phyloP scores from a whole-genome alignment of 2,797 vertebrate genomes.

The Linurgus olivaceus region DNA sequence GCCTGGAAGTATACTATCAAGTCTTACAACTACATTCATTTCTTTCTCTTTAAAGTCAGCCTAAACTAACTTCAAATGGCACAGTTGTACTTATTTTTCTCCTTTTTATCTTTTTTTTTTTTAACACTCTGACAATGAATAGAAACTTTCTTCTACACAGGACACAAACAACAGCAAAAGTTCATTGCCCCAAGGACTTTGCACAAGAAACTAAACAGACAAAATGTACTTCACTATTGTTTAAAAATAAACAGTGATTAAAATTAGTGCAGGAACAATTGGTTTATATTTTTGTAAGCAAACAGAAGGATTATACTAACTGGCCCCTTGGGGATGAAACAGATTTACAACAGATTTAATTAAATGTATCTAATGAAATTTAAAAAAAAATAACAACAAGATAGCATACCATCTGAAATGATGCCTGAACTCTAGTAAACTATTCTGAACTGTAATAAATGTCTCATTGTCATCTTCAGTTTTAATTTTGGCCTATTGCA shows the following conservation, averaged over 20 bases:
- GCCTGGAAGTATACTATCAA: not conserved
- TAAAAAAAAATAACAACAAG: conserved; percentile 35
- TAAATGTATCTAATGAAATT: conserved; percentile 60
- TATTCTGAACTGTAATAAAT: not conserved
- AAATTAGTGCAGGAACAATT: conserved; percentile 45
- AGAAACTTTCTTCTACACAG: not conserved
- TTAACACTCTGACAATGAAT: not conserved
- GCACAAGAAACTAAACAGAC: not conserved
- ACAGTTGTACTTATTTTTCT: not conserved
- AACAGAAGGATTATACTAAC: conserved; percentile 61
- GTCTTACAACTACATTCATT: not conserved
- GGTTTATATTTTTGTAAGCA: conserved; percentile 31
- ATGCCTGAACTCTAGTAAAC: not conserved
- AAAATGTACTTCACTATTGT: not conserved
- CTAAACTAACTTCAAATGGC: not conserved
- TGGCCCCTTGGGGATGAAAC: not conserved
- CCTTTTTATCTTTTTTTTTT: not conserved
- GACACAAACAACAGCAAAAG: not conserved
- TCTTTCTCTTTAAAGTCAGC: not conserved
- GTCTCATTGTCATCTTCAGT: not conserved
- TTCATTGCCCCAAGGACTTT: not conserved
- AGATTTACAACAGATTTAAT: conserved; percentile 63
- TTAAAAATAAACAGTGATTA: conserved; percentile 50
- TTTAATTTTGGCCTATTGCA: not conserved
- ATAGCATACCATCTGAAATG: not conserved